Evolutionary conservation across 2,888 invertebrate genomes (phyloP), one percentile per base, ranked within the genome.

Genomic region (Eucera pruinosa): DNA sequence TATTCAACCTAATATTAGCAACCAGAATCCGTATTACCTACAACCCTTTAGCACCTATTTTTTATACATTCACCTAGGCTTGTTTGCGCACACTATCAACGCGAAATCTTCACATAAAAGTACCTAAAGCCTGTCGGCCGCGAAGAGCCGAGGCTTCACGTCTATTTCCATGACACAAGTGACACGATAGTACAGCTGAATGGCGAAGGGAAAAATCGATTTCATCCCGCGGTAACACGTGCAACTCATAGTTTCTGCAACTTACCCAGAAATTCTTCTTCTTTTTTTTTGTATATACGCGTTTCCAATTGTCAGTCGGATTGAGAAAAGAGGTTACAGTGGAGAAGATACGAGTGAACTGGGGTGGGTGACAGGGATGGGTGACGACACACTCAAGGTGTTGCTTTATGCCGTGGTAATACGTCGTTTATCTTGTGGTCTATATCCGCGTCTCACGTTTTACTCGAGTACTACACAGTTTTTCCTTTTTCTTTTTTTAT

Each of bases 381-480:
- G 68, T 50, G 71, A 64, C 81, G 57, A 61, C 61, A 45, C 62
- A 61, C 57, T 45, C 67, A 48, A 72, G 71, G 73, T 66, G 82
- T 73, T 68, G 84, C 78, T 82, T 84, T 78, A 78, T 78, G 65
- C 65, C 60, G n/a, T n/a, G 62, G 85, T 74, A 74, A 84, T 82
- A 78, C 74, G 60, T 82, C 85, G 77, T 84, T 84, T 82, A 78
- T 82, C 82, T 82, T 60, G 54, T 55, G 67, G 71, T 82, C 72
- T 77, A 82, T 84, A 82, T 80, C 79, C 52, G n/a, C n/a, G 73
- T 74, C 76, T 71, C 68, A 25, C 39, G 62, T 67, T 36, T 66
- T 41, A 15, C 55, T 13, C 55, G 39, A 33, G n/a, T 36, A 45
- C n/a, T 55, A 41, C 39, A 47, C 70, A 70, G 68, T 73, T 69